A percentile compares a stretch with the other conserved stretches of the same genome.
Evolutionary conservation across 2,113 vertebrate genomes (phyloP).

Genomic region (Prionailurus viverrinus): DNA sequence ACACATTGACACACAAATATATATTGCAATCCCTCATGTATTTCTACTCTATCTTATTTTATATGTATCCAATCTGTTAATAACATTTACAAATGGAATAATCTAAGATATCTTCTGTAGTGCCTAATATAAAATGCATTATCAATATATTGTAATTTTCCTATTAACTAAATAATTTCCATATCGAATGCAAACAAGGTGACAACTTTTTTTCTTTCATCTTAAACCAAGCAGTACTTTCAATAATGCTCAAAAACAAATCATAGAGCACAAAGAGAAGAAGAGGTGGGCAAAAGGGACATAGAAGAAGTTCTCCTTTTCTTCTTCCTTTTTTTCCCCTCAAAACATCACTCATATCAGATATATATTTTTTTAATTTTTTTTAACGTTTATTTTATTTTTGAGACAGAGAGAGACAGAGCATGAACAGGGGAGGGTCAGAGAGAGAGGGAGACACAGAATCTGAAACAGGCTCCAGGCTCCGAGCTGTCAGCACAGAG

Average conservation of each 20-base stretch:
- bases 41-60: background rate
- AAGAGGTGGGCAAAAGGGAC: background rate
- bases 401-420: no score
- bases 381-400: no score
- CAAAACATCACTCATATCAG: background rate
- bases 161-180: background rate
- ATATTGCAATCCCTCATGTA: background rate
- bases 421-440: no score
- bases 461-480: no score
- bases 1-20: background rate
- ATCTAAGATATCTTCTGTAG: background rate
- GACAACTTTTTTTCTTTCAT: background rate
- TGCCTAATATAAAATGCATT: background rate
- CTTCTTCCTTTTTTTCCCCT: background rate
- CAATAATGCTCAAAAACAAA: background rate
- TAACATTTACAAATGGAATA: background rate
- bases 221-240: background rate
- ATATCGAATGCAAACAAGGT: background rate
- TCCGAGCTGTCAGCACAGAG: no score
- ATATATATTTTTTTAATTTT: rapidly evolving
- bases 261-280: background rate
- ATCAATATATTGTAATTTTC: background rate
- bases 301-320: background rate
- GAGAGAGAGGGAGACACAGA: no score
- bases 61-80: background rate